phyloP scores from a whole-genome alignment of 2,797 vertebrate genomes.

The Australoheros facetus region DNA sequence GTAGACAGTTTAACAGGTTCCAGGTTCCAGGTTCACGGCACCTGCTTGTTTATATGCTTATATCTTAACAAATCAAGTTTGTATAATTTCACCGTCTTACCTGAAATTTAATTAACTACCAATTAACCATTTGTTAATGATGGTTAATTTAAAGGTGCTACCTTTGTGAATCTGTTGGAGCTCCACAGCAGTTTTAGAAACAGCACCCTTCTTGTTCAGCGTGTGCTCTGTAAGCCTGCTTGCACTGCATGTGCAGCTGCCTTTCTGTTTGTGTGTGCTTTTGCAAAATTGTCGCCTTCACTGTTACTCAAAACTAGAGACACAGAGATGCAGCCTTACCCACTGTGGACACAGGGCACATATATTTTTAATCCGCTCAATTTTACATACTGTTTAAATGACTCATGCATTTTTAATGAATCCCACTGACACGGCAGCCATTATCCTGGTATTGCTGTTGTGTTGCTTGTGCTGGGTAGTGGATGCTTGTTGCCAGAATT shows the following conservation, averaged over 20 bases:
- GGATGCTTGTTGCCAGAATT: slow-evolving; percentile 27
- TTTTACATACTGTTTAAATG: slow-evolving; percentile 79
- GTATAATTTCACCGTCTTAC: not conserved
- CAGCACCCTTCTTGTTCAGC: not conserved
- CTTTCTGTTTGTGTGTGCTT: slow-evolving; percentile 7
- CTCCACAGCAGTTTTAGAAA: slow-evolving; percentile 6
- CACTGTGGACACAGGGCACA: slow-evolving; percentile 41
- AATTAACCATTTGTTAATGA: not conserved
- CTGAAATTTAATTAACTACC: not conserved
- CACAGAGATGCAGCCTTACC: slow-evolving; percentile 26
- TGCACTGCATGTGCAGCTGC: not conserved
- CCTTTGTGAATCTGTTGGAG: slow-evolving; percentile 12
- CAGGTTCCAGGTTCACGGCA: too few relatives aligned
- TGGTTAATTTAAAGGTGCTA: not conserved
- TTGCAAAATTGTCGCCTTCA: slow-evolving; percentile 31
- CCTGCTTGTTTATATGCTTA: not conserved
- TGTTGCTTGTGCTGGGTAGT: slow-evolving; percentile 19
- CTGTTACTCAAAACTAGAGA: slow-evolving; percentile 43
- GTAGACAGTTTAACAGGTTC: not conserved
- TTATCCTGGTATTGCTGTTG: slow-evolving; percentile 36
- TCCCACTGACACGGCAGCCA: slow-evolving; percentile 58
- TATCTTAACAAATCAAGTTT: not conserved
- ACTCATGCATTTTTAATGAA: slow-evolving; percentile 74
- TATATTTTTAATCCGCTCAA: slow-evolving; percentile 79
- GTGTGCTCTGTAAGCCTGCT: not conserved